Conservation (phyloP, 2,113 vertebrate genomes). For the Hypomesus transpacificus region DNA sequence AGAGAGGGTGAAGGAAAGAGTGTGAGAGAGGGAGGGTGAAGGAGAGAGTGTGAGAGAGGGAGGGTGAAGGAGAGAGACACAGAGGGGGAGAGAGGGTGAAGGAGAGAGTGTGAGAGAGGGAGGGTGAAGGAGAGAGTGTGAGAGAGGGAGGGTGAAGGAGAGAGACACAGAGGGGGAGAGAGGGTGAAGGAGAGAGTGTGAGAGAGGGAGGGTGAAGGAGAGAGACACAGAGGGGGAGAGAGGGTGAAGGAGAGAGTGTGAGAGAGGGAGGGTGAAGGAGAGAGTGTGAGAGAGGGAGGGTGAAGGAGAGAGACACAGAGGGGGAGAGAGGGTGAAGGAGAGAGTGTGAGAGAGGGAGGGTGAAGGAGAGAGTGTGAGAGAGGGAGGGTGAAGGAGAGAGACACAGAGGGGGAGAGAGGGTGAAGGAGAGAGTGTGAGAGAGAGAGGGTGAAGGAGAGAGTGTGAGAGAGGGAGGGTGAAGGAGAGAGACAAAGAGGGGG, state of each 20-base stretch:
- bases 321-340: conserved; percentile 24
- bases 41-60: conserved; percentile 1
- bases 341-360: conserved; percentile 10
- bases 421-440: background rate
- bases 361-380: background rate
- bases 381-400: background rate
- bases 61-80: background rate
- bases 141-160: background rate
- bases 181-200: conserved; percentile 1
- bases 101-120: conserved; percentile 11
- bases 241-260: background rate
- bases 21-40: background rate
- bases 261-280: conserved; percentile 9
- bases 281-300: background rate
- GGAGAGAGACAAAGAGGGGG: background rate
- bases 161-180: background rate
- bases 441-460: background rate
- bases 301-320: background rate
- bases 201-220: background rate
- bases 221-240: conserved; percentile 1
- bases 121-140: background rate
- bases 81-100: too few relatives aligned
- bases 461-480: background rate
- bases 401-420: background rate
- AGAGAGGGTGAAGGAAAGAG: background rate